Percentiles rank a stretch among this genome's conserved stretches.
Evolutionary conservation across 37 sponge, comb jelly and placozoan species (phyloP).

Genomic region (Tethya wilhelma): DNA sequence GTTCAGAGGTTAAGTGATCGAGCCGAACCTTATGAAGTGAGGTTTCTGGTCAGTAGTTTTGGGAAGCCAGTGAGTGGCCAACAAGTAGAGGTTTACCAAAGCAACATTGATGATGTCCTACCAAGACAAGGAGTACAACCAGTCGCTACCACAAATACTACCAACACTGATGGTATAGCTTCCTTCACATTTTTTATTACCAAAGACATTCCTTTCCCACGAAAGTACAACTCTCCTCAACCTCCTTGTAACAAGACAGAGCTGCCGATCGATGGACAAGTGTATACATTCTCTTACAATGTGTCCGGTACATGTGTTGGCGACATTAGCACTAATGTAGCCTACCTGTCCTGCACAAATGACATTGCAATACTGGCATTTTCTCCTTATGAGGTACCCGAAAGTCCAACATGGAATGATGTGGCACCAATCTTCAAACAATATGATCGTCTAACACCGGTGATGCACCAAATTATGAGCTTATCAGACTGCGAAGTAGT

Average conservation of each 20-base stretch:
- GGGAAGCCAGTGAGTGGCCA: too few relatives aligned
- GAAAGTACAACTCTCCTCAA: background rate
- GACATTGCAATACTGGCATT: background rate
- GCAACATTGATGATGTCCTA: background rate
- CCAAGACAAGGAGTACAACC: constrained; percentile 1
- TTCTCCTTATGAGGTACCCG: background rate
- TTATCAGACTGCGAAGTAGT: too few relatives aligned
- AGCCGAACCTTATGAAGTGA: too few relatives aligned
- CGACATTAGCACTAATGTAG: background rate
- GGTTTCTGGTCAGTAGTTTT: too few relatives aligned
- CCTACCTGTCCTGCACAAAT: too few relatives aligned
- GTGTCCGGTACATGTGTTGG: background rate
- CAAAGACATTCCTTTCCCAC: background rate
- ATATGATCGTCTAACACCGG: constrained; percentile 26
- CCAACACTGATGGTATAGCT: constrained; percentile 20
- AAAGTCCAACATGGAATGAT: constrained; percentile 6
- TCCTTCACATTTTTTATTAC: constrained; percentile 16
- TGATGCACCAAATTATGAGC: constrained; percentile 59
- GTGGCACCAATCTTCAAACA: constrained; percentile 58
- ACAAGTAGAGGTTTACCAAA: too few relatives aligned
- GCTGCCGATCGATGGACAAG: constrained; percentile 62
- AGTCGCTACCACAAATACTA: background rate
- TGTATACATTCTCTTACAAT: constrained; percentile 41
- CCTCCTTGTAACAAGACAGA: too few relatives aligned
- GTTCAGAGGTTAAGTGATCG: too few relatives aligned